phyloP scores from a whole-genome alignment of 2,888 invertebrate genomes.

The Clivina fossor region DNA sequence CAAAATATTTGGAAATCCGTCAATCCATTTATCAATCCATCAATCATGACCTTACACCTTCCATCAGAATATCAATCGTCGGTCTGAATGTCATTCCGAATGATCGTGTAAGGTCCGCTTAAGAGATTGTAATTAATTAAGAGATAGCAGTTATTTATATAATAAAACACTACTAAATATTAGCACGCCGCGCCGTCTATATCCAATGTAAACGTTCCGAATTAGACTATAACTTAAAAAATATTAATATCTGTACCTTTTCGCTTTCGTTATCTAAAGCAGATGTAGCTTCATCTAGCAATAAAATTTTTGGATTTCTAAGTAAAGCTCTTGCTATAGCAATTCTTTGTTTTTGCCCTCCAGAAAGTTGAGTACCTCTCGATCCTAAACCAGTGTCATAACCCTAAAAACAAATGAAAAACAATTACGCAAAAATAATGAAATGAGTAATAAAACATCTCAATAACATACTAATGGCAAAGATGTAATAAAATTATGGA shows the following conservation, averaged over 20 bases:
- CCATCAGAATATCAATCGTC: too few species aligned
- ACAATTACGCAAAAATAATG: not conserved
- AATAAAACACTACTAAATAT: too few species aligned
- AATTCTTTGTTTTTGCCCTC: constrained; percentile 87
- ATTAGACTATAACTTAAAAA: too few species aligned
- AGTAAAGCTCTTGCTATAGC: constrained; percentile 87
- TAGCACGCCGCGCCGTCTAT: too few species aligned
- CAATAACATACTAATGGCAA: constrained; percentile 62
- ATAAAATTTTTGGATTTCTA: constrained; percentile 73
- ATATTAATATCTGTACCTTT: constrained; percentile 37
- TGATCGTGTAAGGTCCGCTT: too few species aligned
- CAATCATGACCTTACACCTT: too few species aligned
- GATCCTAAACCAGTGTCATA: constrained; percentile 83
- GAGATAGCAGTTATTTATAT: too few species aligned
- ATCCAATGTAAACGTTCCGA: too few species aligned
- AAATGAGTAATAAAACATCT: not conserved
- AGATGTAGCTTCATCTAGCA: constrained; percentile 87
- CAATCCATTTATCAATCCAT: too few species aligned
- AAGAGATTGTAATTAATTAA: too few species aligned
- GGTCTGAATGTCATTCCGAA: too few species aligned
- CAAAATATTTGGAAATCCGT: too few species aligned
- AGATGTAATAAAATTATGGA: constrained; percentile 72
- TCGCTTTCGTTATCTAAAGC: constrained; percentile 86
- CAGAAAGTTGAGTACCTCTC: constrained; percentile 77
- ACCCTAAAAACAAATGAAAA: constrained; percentile 55